Base-by-base conservation (phyloP, 2,113 vertebrate genomes). In the Prietella phreatophila region DNA sequence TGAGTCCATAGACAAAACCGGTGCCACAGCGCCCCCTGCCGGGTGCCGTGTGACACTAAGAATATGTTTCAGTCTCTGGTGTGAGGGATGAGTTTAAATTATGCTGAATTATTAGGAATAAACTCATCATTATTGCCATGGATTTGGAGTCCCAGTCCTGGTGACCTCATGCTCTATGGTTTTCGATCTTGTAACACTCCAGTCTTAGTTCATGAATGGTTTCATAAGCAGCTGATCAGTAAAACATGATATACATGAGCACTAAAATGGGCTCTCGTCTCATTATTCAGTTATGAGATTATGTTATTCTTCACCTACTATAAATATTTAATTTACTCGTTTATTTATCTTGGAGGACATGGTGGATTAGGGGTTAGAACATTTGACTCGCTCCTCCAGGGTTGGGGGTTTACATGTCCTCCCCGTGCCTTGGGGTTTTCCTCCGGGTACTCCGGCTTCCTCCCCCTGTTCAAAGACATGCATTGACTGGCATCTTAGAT, bases 141-240 rank as follows among this genome's bases (percentile, higher is more conserved):
- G 42, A 22, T 50, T 15, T 25, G 42, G 42, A 76, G 4, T 50
- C 42, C 42, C 73, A 27, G 73, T 14, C 4, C 42, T 50, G 73
- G 22, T 6, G 73, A 76, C 75, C 25, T n/a, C 25, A 30, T 80
- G 15, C 76, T 53, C 47, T 7, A 14, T 27, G 47, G 17, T 58
- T 20, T 50, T 78, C 22, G 42, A 47, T 53, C 42, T n/a, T 78
- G 50, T 47, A 78, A 20, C 53, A 58, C 17, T 53, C 47, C 11
- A 30, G 8, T 42, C 71, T 20, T 75, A 4, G 71, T 78, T 78
- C 11, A 50, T 30, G 53, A 80, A 20, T 56, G n/a, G 53, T 20
- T 33, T 81, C n/a, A 56, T 56, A 81, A 56, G 78, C 53, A 58
- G 78, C n/a, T 81, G 78, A 20, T 81, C 53, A 81, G n/a, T 81